Evolutionary conservation across 1,140 invertebrate species (phyloP), one percentile per base, ranked within the genome.

Genomic region (Habropoda laboriosa): DNA sequence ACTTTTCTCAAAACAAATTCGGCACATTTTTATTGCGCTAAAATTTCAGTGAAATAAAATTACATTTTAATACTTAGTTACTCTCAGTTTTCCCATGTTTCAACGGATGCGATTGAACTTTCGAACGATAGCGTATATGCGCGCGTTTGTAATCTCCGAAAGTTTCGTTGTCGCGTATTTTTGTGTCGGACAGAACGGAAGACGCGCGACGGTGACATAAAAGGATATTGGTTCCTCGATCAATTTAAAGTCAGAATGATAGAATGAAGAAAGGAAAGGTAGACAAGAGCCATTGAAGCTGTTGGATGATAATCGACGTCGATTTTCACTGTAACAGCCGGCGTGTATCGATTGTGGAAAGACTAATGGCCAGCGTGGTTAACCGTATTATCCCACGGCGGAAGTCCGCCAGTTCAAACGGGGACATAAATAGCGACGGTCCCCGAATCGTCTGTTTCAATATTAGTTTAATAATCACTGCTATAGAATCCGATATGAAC

Each of bases 281-380:
- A 49, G n/a, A 64, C 60, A 57, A 40, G 71, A 58, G 58, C 66
- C 30, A 72, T 63, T 30, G 79, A 75, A 66, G 71, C 68, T 51
- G 67, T 35, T 47, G 79, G 55, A 78, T 60, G 84, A 86, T 82
- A 86, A 86, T 86, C 85, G 79, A 86, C 84, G 79, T 80, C 68
- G 85, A 86, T 86, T 86, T 83, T 73, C 80, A 80, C 42, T 42
- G 70, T 83, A 83, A 68, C 85, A 86, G 85, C 81, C 84, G 84
- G 84, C 85, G 85, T 82, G 64, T 87, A 87, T 86, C 86, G 86
- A 87, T 87, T 87, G 81, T 86, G 86, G 86, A 84, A 87, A 87
- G 86, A 87, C 86, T 84, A 87, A 87, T 87, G 86, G 86, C 75
- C 76, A 87, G 61, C 71, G 85, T 82, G 86, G 86, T 87, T 86